Evolutionary conservation across 2,113 vertebrate genomes (phyloP), one percentile per base, ranked within the genome.

Genomic region (Thryonomys swinderianus): DNA sequence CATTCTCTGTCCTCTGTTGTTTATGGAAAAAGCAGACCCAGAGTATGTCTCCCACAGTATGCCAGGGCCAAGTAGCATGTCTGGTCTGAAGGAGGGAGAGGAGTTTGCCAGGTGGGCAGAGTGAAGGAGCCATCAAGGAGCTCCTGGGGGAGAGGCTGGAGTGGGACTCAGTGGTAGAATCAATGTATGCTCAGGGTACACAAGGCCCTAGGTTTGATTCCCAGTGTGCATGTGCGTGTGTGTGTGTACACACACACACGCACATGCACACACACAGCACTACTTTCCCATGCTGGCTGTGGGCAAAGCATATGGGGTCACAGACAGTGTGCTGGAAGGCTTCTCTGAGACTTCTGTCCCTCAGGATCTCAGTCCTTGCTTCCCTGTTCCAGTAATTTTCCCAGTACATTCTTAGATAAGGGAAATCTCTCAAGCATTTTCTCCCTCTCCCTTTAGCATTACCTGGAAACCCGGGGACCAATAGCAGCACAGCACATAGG

Each of bases 1-100:
- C 90, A 27, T 7, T 6, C 0, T 40, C 32, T 90, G 55, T 69
- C n/a, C n/a, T 90, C n/a, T 57, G 23, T 23, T n/a, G n/a, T 79
- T n/a, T 69, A n/a, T 1, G 40, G 69, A 79, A 45, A 48, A 53
- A 61, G 9, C 3, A 30, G 13, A 13, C 5, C 69, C 7, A 18
- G 0, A 1, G 12, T 12, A 14, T 16, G 34, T 34, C 17, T 3
- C 30, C 0, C 27, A 67, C 2, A 11, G 5, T 27, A 18, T 62
- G 14, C 37, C 40, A 18, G 7, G 23, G 51, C 7, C 7, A 78
- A 37, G 21, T 16, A 32, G 8, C 7, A 48, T 5, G 30, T 62
- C 59, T 57, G 55, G n/a, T 89, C 21, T 42, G 25, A 14, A 11
- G 11, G 18, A 76, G 18, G 62, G 34, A 10, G 48, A n/a, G 10